A percentile compares a stretch with the other conserved stretches of the same genome.
Evolutionary conservation across 2,888 invertebrate genomes (phyloP).

Genomic region (Cephalotes varians): DNA sequence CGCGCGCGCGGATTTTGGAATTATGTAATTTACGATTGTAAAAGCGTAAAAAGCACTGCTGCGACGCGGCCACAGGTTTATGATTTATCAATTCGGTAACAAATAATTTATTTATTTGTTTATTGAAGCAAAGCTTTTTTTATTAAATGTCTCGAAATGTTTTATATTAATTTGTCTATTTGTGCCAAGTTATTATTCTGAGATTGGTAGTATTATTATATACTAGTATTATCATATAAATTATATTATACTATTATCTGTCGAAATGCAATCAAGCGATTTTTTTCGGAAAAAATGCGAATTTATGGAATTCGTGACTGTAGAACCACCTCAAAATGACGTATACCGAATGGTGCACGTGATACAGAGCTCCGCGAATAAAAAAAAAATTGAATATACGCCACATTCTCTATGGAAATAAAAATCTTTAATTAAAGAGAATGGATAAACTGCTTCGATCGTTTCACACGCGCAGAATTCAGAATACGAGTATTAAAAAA

Average conservation of each 20-base stretch:
- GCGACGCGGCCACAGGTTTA: background rate
- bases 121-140: background rate
- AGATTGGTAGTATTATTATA: too few relatives aligned
- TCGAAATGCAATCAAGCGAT: background rate
- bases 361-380: conserved; percentile 15
- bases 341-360: background rate
- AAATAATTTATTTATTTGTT: background rate
- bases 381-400: conserved; percentile 40
- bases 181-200: background rate
- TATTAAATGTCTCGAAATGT: background rate
- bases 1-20: conserved; percentile 17
- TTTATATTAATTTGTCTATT: background rate
- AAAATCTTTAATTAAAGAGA: conserved; percentile 45
- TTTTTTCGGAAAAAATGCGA: background rate
- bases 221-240: background rate
- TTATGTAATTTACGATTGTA: conserved; percentile 18
- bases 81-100: conserved; percentile 24
- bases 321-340: background rate
- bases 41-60: conserved; percentile 11
- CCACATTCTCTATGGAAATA: conserved; percentile 24
- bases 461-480: background rate
- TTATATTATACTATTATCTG: background rate
- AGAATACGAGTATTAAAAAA: background rate
- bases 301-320: background rate
- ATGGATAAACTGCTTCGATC: background rate